Evolutionary conservation across 2,888 invertebrate genomes (phyloP), one percentile per base, ranked within the genome.

Genomic region (Cheilosia scutellata): DNA sequence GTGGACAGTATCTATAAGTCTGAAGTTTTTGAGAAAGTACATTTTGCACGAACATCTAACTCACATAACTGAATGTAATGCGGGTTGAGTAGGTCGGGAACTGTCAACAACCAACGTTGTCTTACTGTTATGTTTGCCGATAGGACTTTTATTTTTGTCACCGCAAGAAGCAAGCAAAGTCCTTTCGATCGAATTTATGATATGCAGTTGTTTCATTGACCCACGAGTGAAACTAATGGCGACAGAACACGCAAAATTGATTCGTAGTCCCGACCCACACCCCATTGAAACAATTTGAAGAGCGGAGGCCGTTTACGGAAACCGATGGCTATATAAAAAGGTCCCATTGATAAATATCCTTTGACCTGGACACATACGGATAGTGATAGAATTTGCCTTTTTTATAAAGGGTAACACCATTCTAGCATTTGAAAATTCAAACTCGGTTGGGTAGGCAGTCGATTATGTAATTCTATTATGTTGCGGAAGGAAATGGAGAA

Each of bases 211-310:
- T 51, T 65, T 65, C 44, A 65, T 60, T 40, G 58, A 55, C 47
- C 70, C 47, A n/a, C 42, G 74, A 37, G 29, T 25, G 51, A 47
- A 72, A 79, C 49, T 65, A 72, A 72, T 72, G 72, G 57, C 29
- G 72, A 79, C 79, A 72, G 58, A 60, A 58, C 79, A 79, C 72
- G 72, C 79, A 66, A 58, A 79, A 79, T 72, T 58, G 66, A 79
- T 72, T 71, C 42, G 40, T 58, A 60, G 40, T 27, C 33, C 40
- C 55, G 40, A n/a, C n/a, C 13, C 57, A 51, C 16, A 27, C 2
- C 27, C 27, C 66, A 51, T 47, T 25, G 3, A 55, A 78, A 55
- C 57, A 63, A 62, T 68, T 68, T 37, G 25, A 31, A 53, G 33
- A 68, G 62, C 44, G 57, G 65, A 57, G 63, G 75, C 57, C 40